Evolutionary conservation across 2,888 invertebrate species (phyloP).

Genomic region (Rutpela maculata): DNA sequence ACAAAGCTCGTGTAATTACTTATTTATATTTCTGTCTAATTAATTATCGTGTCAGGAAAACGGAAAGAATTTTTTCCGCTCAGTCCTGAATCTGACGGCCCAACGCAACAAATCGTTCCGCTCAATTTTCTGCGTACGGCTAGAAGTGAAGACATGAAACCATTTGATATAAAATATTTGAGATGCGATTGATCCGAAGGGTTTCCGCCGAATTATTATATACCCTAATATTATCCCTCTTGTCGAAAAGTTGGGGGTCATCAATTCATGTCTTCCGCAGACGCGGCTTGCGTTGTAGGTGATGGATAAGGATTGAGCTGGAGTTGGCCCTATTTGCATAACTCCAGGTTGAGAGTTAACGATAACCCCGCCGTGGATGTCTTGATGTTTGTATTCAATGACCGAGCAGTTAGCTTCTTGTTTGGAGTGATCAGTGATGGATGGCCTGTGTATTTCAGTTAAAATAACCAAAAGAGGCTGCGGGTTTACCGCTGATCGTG

Average conservation of each 20-base stretch:
- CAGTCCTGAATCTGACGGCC: constrained; percentile 8
- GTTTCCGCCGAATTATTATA: constrained; percentile 39
- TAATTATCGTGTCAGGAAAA: not conserved
- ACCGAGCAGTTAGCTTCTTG: constrained; percentile 28
- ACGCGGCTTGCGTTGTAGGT: constrained; percentile 44
- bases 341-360: constrained; percentile 35
- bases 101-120: constrained; percentile 8
- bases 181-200: constrained; percentile 34
- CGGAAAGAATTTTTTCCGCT: not conserved
- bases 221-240: constrained; percentile 47
- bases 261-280: constrained; percentile 59
- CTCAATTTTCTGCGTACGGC: not conserved
- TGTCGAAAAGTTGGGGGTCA: constrained; percentile 50
- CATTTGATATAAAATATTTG: constrained; percentile 29
- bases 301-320: constrained; percentile 50
- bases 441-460: constrained; percentile 20
- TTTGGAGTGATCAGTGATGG: constrained; percentile 33
- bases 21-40: not conserved
- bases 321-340: constrained; percentile 47
- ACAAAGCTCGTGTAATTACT: not conserved
- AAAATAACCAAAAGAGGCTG: constrained; percentile 21
- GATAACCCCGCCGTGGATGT: constrained; percentile 15
- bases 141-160: constrained; percentile 27
- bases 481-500: constrained; percentile 33
- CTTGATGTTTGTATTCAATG: constrained; percentile 34